These are phyloP conservation scores for Neolamprologus toae DNA, from an alignment of 2,113 vertebrate species.

Conservation along the genomic window DNA sequence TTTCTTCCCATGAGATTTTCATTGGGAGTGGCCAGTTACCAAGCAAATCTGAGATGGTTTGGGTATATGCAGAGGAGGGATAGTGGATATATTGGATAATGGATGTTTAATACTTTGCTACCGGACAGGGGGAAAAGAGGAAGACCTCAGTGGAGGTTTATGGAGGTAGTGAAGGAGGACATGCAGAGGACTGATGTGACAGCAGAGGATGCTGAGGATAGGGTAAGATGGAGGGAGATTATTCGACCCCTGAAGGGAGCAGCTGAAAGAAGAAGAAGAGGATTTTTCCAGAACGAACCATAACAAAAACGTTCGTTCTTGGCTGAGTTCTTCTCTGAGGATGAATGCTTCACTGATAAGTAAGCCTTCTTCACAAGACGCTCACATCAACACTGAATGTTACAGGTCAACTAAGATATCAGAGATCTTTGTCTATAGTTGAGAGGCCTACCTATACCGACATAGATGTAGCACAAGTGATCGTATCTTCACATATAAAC, in stretches of 20 bases:
- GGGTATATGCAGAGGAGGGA: not conserved
- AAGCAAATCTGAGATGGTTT: not conserved
- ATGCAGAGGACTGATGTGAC: not conserved
- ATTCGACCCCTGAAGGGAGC: not conserved
- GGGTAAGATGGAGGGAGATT: not conserved
- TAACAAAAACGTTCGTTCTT: not conserved
- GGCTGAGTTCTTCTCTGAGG: not conserved
- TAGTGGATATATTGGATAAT: not conserved
- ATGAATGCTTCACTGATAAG: not conserved
- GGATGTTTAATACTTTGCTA: not conserved
- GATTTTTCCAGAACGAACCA: not conserved
- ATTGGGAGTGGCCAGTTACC: not conserved
- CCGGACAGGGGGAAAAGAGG: not conserved
- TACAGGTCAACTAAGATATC: not conserved
- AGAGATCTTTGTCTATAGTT: not conserved
- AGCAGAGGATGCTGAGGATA: not conserved
- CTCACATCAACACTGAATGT: not conserved
- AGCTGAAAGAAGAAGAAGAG: not conserved
- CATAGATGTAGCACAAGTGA: not conserved
- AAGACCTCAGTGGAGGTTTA: not conserved
- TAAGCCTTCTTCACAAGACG: not conserved
- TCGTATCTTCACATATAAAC: not conserved
- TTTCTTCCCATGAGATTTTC: not conserved
- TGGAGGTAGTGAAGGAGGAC: not conserved
- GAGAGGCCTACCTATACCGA: not conserved